A percentile compares a stretch with the other conserved stretches of the same genome.
These are phyloP conservation scores for Hipparchia semele DNA, from an alignment of 2,888 invertebrate genomes.

Conservation along the genomic window DNA sequence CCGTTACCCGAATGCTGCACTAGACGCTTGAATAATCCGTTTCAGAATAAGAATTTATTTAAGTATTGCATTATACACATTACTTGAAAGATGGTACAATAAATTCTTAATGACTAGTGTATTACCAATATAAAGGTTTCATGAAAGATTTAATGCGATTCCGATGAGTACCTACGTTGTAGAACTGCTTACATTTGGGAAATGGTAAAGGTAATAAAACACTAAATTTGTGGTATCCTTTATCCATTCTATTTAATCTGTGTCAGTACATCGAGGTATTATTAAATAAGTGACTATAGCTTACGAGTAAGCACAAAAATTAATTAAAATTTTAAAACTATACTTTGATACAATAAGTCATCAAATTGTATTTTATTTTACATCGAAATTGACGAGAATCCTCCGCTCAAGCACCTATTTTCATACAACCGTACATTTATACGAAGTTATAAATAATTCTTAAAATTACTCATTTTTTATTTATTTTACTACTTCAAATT, in stretches of 20 bases:
- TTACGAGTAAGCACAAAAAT: slow-evolving; percentile 72
- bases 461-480: slow-evolving; percentile 24
- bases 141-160: not conserved
- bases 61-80: too few species aligned
- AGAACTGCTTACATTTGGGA: not conserved
- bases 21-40: too few species aligned
- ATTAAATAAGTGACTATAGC: slow-evolving; percentile 66
- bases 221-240: slow-evolving; percentile 52
- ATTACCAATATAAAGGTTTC: too few species aligned
- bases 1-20: too few species aligned
- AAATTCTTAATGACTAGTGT: too few species aligned
- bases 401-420: slow-evolving; percentile 79
- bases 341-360: slow-evolving; percentile 49
- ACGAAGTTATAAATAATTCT: slow-evolving; percentile 38
- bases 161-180: not conserved
- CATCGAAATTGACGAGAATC: slow-evolving; percentile 74
- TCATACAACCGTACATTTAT: slow-evolving; percentile 75
- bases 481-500: slow-evolving; percentile 32
- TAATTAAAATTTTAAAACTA: slow-evolving; percentile 56
- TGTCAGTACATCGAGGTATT: slow-evolving; percentile 78
- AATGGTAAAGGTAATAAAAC: slow-evolving; percentile 27
- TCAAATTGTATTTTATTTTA: slow-evolving; percentile 65
- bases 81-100: too few species aligned
- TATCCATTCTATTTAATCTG: slow-evolving; percentile 68
- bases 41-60: too few species aligned